phyloP scores from a whole-genome alignment of 2,888 invertebrate species.

The Caenorhabditis virilis region DNA sequence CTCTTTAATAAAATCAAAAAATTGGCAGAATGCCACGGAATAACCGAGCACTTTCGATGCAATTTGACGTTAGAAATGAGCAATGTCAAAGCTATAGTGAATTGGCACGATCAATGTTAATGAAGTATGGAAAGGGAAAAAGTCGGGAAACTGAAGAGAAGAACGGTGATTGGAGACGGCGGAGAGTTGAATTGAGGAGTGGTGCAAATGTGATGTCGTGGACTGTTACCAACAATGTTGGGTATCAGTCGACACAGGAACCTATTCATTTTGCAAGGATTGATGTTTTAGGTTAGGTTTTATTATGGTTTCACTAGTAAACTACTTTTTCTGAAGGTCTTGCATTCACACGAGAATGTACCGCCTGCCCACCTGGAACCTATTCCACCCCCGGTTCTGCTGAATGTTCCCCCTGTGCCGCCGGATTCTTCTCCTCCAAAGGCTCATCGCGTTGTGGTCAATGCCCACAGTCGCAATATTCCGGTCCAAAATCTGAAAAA shows the following conservation, averaged over 20 bases:
- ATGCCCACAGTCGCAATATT: slow-evolving; percentile 69
- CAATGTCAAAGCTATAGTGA: slow-evolving; percentile 64
- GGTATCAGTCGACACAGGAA: slow-evolving; percentile 42
- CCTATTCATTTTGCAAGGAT: slow-evolving; percentile 62
- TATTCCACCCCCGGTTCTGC: slow-evolving; percentile 70
- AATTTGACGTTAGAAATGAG: slow-evolving; percentile 63
- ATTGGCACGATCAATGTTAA: slow-evolving; percentile 28
- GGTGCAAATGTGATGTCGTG: slow-evolving; percentile 73
- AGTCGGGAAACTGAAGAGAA: slow-evolving; percentile 14
- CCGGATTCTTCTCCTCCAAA: slow-evolving; percentile 70
- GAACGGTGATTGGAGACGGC: slow-evolving; percentile 53
- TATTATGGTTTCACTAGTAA: too few relatives aligned
- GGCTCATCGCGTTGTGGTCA: slow-evolving; percentile 70
- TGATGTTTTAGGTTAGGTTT: slow-evolving; percentile 70
- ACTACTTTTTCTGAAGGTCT: too few relatives aligned
- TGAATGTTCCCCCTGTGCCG: slow-evolving; percentile 71
- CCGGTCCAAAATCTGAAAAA: slow-evolving; percentile 70
- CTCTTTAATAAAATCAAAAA: not conserved
- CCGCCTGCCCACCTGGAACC: slow-evolving; percentile 70
- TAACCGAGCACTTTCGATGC: slow-evolving; percentile 53
- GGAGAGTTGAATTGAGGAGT: slow-evolving; percentile 66
- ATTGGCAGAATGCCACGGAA: slow-evolving; percentile 55
- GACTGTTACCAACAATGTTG: slow-evolving; percentile 71
- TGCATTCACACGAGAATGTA: slow-evolving; percentile 73
- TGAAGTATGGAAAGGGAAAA: slow-evolving; percentile 21